phyloP scores from a whole-genome alignment of 2,888 invertebrate genomes.

The Andrena haemorrhoa region DNA sequence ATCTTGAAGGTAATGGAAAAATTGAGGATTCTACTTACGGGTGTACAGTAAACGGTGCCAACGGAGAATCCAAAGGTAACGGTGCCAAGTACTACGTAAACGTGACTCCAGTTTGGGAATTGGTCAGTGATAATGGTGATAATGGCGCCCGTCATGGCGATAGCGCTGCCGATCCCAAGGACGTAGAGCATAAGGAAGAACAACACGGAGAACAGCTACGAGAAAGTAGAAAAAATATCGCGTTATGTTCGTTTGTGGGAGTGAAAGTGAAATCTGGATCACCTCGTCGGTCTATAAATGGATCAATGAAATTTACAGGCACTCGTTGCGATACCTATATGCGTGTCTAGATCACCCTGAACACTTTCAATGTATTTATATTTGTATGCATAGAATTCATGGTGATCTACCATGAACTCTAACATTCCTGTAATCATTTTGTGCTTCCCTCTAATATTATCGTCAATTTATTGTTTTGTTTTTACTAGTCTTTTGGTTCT shows the following conservation, averaged over 20 bases:
- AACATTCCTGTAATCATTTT: too few relatives aligned
- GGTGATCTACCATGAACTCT: too few relatives aligned
- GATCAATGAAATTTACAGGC: not conserved
- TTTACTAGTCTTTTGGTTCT: too few relatives aligned
- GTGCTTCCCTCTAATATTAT: too few relatives aligned
- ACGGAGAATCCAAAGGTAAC: slow-evolving; percentile 82
- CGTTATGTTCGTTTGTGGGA: not conserved
- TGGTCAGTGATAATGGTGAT: slow-evolving; percentile 85
- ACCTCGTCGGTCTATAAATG: slow-evolving; percentile 22
- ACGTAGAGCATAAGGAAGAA: slow-evolving; percentile 87
- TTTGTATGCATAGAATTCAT: too few relatives aligned
- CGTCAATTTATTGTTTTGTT: too few relatives aligned
- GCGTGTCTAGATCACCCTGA: slow-evolving; percentile 7
- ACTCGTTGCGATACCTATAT: not conserved
- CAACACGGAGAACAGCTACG: slow-evolving; percentile 85
- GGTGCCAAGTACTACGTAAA: slow-evolving; percentile 82
- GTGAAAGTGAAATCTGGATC: slow-evolving; percentile 29
- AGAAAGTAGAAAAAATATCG: not conserved
- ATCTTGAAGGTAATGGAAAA: not conserved
- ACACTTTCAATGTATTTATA: not conserved
- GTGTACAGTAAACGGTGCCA: slow-evolving; percentile 85
- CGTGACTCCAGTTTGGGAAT: slow-evolving; percentile 83
- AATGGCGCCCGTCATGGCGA: slow-evolving; percentile 84
- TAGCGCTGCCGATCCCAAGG: slow-evolving; percentile 86
- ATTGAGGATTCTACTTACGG: slow-evolving; percentile 76